Evolutionary conservation across 2,113 vertebrate species (phyloP), one percentile per base, ranked within the genome.

Genomic region (Lonchura striata): DNA sequence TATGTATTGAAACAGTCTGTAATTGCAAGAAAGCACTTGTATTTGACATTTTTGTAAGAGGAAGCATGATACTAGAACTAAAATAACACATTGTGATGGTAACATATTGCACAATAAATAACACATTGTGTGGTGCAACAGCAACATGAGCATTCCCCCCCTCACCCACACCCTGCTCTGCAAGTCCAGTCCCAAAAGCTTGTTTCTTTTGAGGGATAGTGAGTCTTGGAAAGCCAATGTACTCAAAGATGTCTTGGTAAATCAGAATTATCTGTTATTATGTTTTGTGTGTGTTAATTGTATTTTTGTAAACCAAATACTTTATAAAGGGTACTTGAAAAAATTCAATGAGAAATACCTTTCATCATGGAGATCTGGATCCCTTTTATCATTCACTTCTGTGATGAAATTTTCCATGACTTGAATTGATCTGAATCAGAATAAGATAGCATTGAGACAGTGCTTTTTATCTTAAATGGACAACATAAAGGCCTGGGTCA

Each of bases 1-100:
- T 78, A 82, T 91, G 90, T 56, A 61, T 57, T 0, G 0, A 31
- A 89, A 52, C 37, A 68, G n/a, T 74, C 86, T 83, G 81, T 54
- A 94, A 86, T 95, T 86, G 68, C 59, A 89, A 80, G 94, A 74
- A 70, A 68, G 46, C 15, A 0, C 17, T 56, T 84, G 71, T 19
- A 31, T 87, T 83, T 98, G 81, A 96, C 93, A 57, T 53, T 97
- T 97, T 96, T 83, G 87, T 97, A 74, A 94, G 63, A 91, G 71
- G 50, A 89, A 78, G 63, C 65, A 89, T 97, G 87, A 96, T 94
- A 82, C 88, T 84, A 82, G 95, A 93, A 60, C 63, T 63, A 24
- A 97, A 82, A 86, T 82, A 89, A 59, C 42, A 72, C 53, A 13
- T 39, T 66, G 75, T 92, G 82, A 47, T 49, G 80, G 21, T 56